A percentile compares a stretch with the other conserved stretches of the same genome.
Conservation (phyloP, 2,113 vertebrate species). For the Oncorhynchus keta region DNA sequence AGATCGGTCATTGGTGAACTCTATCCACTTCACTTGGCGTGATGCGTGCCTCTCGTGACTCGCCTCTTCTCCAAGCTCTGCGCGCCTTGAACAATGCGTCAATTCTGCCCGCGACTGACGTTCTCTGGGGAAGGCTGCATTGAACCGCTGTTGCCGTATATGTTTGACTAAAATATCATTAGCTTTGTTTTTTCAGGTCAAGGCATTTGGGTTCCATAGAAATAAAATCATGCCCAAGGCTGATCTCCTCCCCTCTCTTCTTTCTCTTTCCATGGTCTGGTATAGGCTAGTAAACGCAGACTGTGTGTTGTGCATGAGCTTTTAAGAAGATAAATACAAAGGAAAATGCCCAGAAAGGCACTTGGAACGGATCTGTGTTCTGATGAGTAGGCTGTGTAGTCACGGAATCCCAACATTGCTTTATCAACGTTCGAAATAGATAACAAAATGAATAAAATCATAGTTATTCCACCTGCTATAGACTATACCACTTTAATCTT, state of each 20-base stretch:
- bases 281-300: slow-evolving; percentile 10
- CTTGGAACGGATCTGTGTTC: slow-evolving; percentile 4
- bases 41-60: slow-evolving; percentile 74
- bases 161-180: slow-evolving; percentile 69
- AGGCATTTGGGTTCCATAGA: slow-evolving; percentile 58
- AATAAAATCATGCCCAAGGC: slow-evolving; percentile 52
- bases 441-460: not conserved
- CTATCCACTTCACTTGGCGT: slow-evolving; percentile 70
- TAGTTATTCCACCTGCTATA: not conserved
- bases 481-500: too few species aligned
- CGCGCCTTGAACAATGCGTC: slow-evolving; percentile 65
- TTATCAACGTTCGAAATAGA: not conserved
- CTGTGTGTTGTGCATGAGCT: slow-evolving; percentile 2
- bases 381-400: slow-evolving; percentile 14
- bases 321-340: slow-evolving; percentile 35
- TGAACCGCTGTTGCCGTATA: slow-evolving; percentile 53
- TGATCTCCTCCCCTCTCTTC: slow-evolving; percentile 23
- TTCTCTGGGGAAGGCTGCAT: slow-evolving; percentile 55
- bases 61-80: slow-evolving; percentile 56
- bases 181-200: slow-evolving; percentile 77
- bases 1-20: slow-evolving; percentile 53
- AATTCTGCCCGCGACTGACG: slow-evolving; percentile 36
- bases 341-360: slow-evolving; percentile 17
- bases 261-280: slow-evolving; percentile 14
- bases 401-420: slow-evolving; percentile 22